Percentiles rank a stretch among this genome's conserved stretches.
These are phyloP conservation scores for Paguma larvata DNA, from an alignment of 2,797 vertebrate species.

Conservation along the genomic window DNA sequence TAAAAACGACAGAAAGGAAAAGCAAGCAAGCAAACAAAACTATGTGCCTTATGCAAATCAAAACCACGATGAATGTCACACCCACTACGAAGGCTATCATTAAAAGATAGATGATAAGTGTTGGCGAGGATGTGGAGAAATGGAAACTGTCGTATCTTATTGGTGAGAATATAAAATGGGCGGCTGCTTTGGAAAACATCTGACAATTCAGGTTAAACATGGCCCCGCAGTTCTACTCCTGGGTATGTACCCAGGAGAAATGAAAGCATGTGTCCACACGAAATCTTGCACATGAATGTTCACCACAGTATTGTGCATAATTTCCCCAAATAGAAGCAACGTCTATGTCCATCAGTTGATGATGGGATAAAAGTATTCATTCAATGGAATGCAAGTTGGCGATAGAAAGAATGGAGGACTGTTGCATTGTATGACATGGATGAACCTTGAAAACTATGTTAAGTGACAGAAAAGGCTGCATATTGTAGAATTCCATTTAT, in stretches of 20 bases:
- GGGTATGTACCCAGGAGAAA: not conserved
- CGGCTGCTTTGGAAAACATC: not conserved
- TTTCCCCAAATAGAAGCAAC: not conserved
- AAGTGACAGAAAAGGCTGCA: not conserved
- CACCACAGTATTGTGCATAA: not conserved
- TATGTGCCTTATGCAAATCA: not conserved
- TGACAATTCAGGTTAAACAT: not conserved
- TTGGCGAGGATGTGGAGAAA: not conserved
- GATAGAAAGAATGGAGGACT: not conserved
- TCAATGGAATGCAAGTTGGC: not conserved
- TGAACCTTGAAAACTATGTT: not conserved
- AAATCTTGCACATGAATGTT: not conserved
- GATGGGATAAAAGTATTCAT: not conserved
- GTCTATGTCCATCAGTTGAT: not conserved
- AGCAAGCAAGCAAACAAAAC: slow-evolving; percentile 14
- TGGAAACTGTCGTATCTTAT: not conserved
- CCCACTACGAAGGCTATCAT: not conserved
- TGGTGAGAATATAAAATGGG: not conserved
- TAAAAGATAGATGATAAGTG: not conserved
- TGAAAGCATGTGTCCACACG: not conserved
- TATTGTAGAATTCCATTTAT: not conserved
- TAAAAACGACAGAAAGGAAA: slow-evolving; percentile 22
- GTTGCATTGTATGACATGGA: not conserved
- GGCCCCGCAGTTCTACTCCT: not conserved
- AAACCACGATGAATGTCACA: not conserved